Evolutionary conservation across 2,113 vertebrate species (phyloP).

Genomic region (Numenius arquata): DNA sequence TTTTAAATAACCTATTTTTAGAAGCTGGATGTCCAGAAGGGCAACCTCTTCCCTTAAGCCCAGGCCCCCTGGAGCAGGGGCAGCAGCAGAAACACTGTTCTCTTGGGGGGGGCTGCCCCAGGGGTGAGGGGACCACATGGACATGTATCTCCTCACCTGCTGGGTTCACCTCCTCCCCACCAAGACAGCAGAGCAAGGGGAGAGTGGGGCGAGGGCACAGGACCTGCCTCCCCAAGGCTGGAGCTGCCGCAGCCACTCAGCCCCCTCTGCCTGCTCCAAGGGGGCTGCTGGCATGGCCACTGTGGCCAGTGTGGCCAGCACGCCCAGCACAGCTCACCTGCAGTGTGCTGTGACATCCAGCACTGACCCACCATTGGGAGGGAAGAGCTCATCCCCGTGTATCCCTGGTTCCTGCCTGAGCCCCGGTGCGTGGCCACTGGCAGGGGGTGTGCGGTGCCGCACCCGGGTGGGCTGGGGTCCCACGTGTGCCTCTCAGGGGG

Average conservation of each 20-base stretch:
- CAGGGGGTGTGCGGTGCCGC: neutral
- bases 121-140: accelerated
- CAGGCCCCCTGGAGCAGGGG: neutral
- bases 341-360: accelerated
- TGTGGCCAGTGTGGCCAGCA: accelerated
- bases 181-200: neutral
- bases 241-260: accelerated
- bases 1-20: neutral
- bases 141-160: neutral
- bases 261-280: accelerated
- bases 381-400: accelerated
- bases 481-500: accelerated
- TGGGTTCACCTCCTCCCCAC: neutral
- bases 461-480: accelerated
- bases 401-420: accelerated
- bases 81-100: neutral
- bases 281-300: neutral
- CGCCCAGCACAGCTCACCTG: accelerated
- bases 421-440: too few species aligned
- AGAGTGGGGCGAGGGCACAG: accelerated
- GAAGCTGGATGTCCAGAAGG: neutral
- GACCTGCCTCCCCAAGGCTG: neutral
- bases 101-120: neutral
- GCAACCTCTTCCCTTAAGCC: too few species aligned
- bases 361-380: accelerated